A percentile compares a stretch with the other conserved stretches of the same genome.
Evolutionary conservation across 2,888 invertebrate genomes (phyloP).

Genomic region (Chrysolina americana): DNA sequence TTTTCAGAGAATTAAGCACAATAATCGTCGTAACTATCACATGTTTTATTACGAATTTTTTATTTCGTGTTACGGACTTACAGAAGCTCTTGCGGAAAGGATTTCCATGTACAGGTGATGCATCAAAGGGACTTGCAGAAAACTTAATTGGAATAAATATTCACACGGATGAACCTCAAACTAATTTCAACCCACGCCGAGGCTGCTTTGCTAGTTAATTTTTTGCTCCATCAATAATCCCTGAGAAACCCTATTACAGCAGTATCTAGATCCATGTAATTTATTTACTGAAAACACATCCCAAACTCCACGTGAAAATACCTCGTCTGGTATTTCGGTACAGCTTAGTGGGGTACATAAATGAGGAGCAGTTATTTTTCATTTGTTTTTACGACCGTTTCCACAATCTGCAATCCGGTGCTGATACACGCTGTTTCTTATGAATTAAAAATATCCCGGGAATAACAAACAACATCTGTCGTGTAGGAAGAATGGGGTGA

Average conservation of each 20-base stretch:
- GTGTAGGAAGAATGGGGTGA: conserved; percentile 15
- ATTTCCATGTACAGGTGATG: conserved; percentile 25
- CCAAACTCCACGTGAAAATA: conserved; percentile 1
- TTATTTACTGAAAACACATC: conserved; percentile 15
- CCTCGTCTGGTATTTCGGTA: conserved; percentile 9
- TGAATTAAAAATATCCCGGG: conserved; percentile 31
- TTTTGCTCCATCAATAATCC: conserved; percentile 27
- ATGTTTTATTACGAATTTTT: no score
- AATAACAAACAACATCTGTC: conserved; percentile 30
- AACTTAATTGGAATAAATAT: conserved; percentile 42
- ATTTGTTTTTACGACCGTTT: conserved; percentile 24
- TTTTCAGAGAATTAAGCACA: no score
- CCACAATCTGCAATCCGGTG: conserved; percentile 23
- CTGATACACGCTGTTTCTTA: conserved; percentile 29
- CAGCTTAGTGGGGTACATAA: conserved; percentile 23
- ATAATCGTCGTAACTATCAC: no score
- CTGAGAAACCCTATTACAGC: conserved; percentile 18
- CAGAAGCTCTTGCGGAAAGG: background rate
- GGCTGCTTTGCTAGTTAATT: conserved; percentile 23
- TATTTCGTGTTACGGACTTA: no score
- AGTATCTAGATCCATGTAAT: conserved; percentile 9
- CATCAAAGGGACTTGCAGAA: conserved; percentile 35
- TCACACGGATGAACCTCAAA: conserved; percentile 34
- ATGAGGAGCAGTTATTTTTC: conserved; percentile 21
- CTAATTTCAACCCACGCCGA: conserved; percentile 27